phyloP scores from a whole-genome alignment of 53 echinoderm and acorn worm species.

The Apostichopus leukothele region DNA sequence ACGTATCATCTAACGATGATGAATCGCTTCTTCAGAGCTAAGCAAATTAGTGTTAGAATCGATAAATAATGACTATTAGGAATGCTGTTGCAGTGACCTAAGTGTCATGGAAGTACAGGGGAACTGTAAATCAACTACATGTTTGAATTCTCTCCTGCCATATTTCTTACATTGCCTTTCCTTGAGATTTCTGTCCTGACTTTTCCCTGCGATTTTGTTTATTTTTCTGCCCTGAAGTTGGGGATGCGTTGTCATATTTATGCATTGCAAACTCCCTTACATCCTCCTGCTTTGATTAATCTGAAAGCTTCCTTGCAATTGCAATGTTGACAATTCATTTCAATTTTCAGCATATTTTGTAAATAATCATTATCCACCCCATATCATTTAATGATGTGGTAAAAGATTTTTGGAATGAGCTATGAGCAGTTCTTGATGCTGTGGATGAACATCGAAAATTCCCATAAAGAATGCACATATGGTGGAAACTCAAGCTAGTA shows the following conservation, averaged over 20 bases:
- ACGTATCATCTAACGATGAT: constrained; percentile 21
- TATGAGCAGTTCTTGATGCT: too few species aligned
- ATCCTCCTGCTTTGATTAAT: constrained; percentile 9
- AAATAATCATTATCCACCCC: too few species aligned
- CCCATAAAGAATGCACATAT: too few species aligned
- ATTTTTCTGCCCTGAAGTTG: neutral
- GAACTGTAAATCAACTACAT: constrained; percentile 19
- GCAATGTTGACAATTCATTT: constrained; percentile 14
- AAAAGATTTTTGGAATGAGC: neutral
- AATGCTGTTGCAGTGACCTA: constrained; percentile 39
- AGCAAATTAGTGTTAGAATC: constrained; percentile 38
- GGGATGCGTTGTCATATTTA: constrained; percentile 11
- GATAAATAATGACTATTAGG: constrained; percentile 41
- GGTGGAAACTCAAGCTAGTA: too few species aligned
- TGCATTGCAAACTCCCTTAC: neutral
- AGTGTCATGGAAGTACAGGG: neutral
- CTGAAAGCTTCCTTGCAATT: neutral
- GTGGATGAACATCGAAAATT: too few species aligned
- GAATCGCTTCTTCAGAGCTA: constrained; percentile 21
- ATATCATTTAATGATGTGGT: neutral
- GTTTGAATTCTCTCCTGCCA: neutral
- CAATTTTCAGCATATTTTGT: neutral
- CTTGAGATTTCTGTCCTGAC: neutral
- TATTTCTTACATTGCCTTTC: neutral
- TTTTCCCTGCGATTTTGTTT: neutral